Evolutionary conservation across 2,888 invertebrate genomes (phyloP).

Genomic region (Balanococcus diminutus): DNA sequence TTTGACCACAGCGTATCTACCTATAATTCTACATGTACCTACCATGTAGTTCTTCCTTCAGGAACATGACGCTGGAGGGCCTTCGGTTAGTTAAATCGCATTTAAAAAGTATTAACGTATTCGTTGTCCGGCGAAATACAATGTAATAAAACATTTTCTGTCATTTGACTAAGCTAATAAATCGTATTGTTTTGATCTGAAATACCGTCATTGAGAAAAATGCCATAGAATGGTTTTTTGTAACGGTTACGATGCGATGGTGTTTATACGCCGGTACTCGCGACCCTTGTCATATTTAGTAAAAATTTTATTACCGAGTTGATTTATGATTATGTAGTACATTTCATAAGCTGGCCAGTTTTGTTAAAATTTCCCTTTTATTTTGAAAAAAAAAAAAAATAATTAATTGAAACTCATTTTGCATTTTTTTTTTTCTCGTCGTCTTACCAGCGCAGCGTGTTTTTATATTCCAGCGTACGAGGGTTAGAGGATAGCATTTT

Average conservation of each 20-base stretch:
- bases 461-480: not conserved
- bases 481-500: too few relatives aligned
- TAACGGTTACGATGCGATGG: not conserved
- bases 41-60: not conserved
- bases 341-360: not conserved
- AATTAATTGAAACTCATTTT: constrained; percentile 22
- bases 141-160: constrained; percentile 10
- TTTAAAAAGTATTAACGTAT: not conserved
- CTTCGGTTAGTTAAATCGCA: not conserved
- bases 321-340: constrained; percentile 13
- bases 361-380: not conserved
- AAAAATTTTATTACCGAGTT: constrained; percentile 13
- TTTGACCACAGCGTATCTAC: not conserved
- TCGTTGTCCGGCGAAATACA: not conserved
- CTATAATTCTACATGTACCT: too few relatives aligned
- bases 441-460: not conserved
- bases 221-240: not conserved
- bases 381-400: not conserved
- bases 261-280: constrained; percentile 14
- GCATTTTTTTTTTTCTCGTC: not conserved
- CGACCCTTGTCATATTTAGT: constrained; percentile 19
- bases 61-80: not conserved
- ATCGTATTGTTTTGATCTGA: constrained; percentile 22
- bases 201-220: not conserved
- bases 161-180: not conserved